Evolutionary conservation across 2,888 invertebrate genomes (phyloP), one percentile per base, ranked within the genome.

Genomic region (Tinea semifulvella): DNA sequence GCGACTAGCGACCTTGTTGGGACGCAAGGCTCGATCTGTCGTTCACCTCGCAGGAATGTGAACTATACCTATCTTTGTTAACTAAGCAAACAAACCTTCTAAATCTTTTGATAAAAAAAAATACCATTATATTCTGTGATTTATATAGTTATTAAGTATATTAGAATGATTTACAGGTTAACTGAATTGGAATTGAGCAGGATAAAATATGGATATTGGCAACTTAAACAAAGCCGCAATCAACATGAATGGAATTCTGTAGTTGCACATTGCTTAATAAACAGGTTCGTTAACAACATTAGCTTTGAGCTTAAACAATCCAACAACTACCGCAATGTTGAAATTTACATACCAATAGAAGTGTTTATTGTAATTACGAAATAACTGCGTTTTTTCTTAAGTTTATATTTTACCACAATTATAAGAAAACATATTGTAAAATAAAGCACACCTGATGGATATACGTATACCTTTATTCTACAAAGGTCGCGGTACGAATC

Each of bases 31-130:
- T 62, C 48, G 52, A 61, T 42, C 46, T 67, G 68, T 69, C 67
- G 70, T 63, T 68, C 61, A 63, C 62, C 63, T 68, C 65, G 58
- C 40, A 56, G 71, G 77, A 79, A 79, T 77, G 77, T 64, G 65
- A 60, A 62, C 66, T 65, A 56, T 67, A 31, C 13, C 13, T 31
- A 31, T 31, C 31, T 13, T 31, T 14, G 14, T 31, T 14, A 14
- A 31, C 2, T 11, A 31, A 26, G 6, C 13, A 31, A 14, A 14
- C 14, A 7, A 2, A 31, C 14, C 5, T 22, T 22, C 28, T 11
- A 18, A 16, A 16, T 8, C 2, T 2, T 18, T 3, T 17, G n/a
- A 10, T 18, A 36, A 36, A 18, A 2, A 36, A 36, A 18, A 16
- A 36, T 17, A 36, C 7, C 16, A 36, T n/a, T n/a, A n/a, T n/a